Evolutionary conservation across 2,888 invertebrate genomes (phyloP), one percentile per base, ranked within the genome.

Genomic region (Polietes domitor): DNA sequence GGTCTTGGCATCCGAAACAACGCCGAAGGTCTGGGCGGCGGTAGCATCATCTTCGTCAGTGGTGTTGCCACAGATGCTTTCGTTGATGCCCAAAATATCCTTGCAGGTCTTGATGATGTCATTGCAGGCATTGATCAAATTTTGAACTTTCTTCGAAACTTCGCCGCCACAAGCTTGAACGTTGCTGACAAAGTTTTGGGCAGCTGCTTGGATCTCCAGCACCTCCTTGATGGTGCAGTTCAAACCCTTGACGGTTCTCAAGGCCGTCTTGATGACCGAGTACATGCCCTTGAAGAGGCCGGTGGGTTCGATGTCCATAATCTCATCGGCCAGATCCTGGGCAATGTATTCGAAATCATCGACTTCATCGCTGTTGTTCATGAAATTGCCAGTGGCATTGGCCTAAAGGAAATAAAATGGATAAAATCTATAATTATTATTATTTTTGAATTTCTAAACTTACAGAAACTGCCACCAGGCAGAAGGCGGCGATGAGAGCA

Each of bases 191-290:
- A 87, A 90, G 5, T 82, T 63, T 28, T 73, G 28, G 7, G 87
- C 88, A 58, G 85, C 88, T 0, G 10, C 72, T 77, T 86, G 50
- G 47, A 89, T 88, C 61, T 85, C 87, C 1, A 61, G 21, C 2
- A 87, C 88, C 86, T 88, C 88, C 12, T 87, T 86, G 10, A 90
- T 12, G 15, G 86, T 24, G 65, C 89, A 90, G 72, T 89, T 89
- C 21, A 90, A 58, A 15, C 90, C 90, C 85, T 89, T 90, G 0
- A 88, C 19, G 21, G 83, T 80, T 32, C 88, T 89, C 17, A 90
- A 65, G 2, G 72, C 73, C 0, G 9, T n/a, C 75, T 82, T 88
- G 5, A 89, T 26, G 41, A 43, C 9, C 68, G 74, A 83, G 43
- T 63, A 84, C n/a, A 84, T 63, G 68, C n/a, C n/a, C n/a, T n/a